Base-by-base conservation (phyloP, 2,888 invertebrate genomes). In the Drosophila atroscutellata region DNA sequence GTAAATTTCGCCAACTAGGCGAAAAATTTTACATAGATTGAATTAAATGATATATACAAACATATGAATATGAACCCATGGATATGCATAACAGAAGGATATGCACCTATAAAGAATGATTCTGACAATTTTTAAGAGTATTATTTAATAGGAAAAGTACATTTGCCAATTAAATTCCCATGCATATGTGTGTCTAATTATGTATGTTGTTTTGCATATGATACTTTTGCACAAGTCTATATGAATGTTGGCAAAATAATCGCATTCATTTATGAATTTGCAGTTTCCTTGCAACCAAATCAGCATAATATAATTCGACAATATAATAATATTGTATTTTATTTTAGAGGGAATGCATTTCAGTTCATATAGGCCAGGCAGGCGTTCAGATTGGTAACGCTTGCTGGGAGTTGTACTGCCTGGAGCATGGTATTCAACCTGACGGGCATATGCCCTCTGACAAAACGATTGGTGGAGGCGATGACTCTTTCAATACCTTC, bases 371-470 rank as follows among this genome's bases (percentile, higher is more conserved):
- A 91, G 97, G 97, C 63, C 97, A 97, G 92, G 97, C 97, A 69
- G 97, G 97, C 71, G 97, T 97, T 74, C 97, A 97, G 94, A 97
- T 97, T 93, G 97, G 97, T 87, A 97, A 97, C 83, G 97, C 97
- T 55, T 97, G 97, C 93, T 97, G 97, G 97, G 97, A 97, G 93
- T 94, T 97, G 57, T 97, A 97, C 94, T 97, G 97, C 92, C 94
- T 97, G 78, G 97, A 97, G 92, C 97, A 97, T 89, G 96, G 96
- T 77, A 97, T 97, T 93, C 96, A 97, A 93, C 97, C 97, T 26
- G 96, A 97, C 91, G 97, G 97, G 2, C 96, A 96, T 93, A 97
- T 97, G 96, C 97, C 97, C 20, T 96, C 96, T 1, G 97, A 98
- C 93, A 95, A 95, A 92, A 95, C 95, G 30, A 93, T 96, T 85